Conservation (phyloP, 2,888 invertebrate species). For the Parapristionchus giblindavisi region DNA sequence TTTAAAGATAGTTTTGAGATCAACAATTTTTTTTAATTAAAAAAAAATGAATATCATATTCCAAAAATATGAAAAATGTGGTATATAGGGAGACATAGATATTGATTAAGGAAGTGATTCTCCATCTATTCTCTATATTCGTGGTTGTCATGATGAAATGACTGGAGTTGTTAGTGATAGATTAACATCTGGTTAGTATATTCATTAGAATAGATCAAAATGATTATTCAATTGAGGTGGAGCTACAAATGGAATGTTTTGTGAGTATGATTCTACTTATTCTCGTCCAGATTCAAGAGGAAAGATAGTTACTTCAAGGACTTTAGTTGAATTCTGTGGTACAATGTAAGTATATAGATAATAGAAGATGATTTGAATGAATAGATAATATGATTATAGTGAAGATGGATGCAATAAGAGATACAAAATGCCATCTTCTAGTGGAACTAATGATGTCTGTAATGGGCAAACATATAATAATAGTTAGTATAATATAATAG, state of each 20-base stretch:
- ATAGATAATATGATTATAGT: neutral
- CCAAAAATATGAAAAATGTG: neutral
- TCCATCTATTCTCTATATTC: neutral
- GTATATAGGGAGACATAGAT: neutral
- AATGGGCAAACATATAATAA: constrained; percentile 20
- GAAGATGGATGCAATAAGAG: constrained; percentile 24
- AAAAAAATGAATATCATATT: neutral
- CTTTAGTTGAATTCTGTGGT: constrained; percentile 47
- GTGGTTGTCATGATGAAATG: constrained; percentile 33
- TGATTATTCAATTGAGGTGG: neutral
- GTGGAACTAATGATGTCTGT: constrained; percentile 6
- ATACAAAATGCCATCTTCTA: neutral
- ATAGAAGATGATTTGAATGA: neutral
- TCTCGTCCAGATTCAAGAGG: constrained; percentile 44
- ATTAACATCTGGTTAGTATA: neutral
- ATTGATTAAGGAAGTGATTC: neutral
- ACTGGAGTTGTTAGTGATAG: constrained; percentile 1
- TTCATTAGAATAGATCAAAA: neutral
- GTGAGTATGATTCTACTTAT: constrained; percentile 48
- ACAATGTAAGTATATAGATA: neutral
- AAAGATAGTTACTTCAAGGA: constrained; percentile 40
- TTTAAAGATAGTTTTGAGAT: neutral
- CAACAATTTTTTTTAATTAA: neutral
- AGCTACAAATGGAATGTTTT: constrained; percentile 23
- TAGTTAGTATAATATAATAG: constrained; percentile 1